These are phyloP conservation scores for Irena cyanogastra DNA, from an alignment of 2,113 vertebrate genomes.

Conservation along the genomic window DNA sequence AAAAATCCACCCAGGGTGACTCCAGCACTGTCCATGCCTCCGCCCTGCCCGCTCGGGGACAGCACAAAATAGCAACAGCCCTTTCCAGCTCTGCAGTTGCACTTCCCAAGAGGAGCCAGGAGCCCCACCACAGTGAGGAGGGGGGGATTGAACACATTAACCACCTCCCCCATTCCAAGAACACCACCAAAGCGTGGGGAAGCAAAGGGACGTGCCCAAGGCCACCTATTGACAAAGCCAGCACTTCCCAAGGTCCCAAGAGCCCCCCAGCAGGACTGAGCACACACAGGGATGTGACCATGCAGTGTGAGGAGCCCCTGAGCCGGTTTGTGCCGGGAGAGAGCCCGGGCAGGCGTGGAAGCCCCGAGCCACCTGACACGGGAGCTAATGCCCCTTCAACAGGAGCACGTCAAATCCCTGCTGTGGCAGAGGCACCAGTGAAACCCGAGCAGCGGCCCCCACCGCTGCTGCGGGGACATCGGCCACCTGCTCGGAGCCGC, in stretches of 20 bases:
- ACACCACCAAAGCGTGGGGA: neutral
- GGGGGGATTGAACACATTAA: neutral
- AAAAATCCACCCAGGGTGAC: neutral
- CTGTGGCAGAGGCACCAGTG: neutral
- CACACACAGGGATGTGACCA: neutral
- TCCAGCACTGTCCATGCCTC: neutral
- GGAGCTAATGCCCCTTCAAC: neutral
- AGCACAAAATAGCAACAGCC: neutral
- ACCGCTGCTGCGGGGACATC: neutral
- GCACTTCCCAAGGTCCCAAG: neutral
- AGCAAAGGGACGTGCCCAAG: conserved; percentile 21
- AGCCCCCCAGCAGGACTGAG: neutral
- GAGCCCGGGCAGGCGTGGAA: neutral
- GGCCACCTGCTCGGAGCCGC: neutral
- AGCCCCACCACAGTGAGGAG: neutral
- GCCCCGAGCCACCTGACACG: rapidly evolving
- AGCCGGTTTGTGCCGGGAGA: neutral
- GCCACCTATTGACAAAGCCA: neutral
- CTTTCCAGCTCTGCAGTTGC: neutral
- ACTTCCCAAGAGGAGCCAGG: neutral
- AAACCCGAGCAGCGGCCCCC: neutral
- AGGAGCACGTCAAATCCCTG: neutral
- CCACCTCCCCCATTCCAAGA: neutral
- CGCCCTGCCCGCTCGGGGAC: neutral
- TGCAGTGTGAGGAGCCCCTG: neutral